A percentile compares a stretch with the other conserved stretches of the same genome.
Evolutionary conservation across 1,140 invertebrate species (phyloP).

Genomic region (Diachasmimorpha longicaudata): DNA sequence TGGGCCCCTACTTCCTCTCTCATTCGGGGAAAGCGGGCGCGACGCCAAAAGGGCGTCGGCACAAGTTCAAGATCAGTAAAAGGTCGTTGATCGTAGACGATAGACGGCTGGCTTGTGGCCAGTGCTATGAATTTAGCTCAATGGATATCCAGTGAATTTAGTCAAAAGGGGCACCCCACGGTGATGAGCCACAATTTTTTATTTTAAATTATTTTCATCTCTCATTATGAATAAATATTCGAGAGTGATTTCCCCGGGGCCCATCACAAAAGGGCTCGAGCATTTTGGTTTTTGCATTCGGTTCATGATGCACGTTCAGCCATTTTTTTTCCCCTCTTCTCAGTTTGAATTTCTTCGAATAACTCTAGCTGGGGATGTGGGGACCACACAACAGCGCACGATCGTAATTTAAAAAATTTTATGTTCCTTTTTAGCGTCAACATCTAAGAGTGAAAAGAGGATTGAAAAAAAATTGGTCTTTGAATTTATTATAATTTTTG

Average conservation of each 20-base stretch:
- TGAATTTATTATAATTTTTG: background rate
- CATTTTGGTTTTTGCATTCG: background rate
- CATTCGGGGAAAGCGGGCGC: background rate
- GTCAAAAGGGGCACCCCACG: background rate
- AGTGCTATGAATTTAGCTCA: background rate
- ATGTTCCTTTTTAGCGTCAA: background rate
- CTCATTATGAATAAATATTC: background rate
- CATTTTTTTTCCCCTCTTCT: background rate
- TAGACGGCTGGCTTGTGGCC: background rate
- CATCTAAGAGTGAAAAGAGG: background rate
- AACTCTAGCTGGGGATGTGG: background rate
- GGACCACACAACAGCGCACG: background rate
- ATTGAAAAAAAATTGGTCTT: background rate
- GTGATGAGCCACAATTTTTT: background rate
- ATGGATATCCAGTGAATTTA: background rate
- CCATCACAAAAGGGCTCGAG: background rate
- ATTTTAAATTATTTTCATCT: background rate
- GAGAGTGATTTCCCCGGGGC: too few species aligned
- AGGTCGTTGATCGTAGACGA: slow-evolving; percentile 14
- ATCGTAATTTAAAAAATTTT: slow-evolving; percentile 1
- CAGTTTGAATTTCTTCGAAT: background rate
- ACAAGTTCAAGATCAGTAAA: slow-evolving; percentile 16
- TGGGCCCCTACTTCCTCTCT: background rate
- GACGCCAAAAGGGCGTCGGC: slow-evolving; percentile 1
- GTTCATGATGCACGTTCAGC: background rate